Percentiles rank a stretch among this genome's conserved stretches.
phyloP scores from a whole-genome alignment of 2,797 vertebrate species.

The Manis javanica region DNA sequence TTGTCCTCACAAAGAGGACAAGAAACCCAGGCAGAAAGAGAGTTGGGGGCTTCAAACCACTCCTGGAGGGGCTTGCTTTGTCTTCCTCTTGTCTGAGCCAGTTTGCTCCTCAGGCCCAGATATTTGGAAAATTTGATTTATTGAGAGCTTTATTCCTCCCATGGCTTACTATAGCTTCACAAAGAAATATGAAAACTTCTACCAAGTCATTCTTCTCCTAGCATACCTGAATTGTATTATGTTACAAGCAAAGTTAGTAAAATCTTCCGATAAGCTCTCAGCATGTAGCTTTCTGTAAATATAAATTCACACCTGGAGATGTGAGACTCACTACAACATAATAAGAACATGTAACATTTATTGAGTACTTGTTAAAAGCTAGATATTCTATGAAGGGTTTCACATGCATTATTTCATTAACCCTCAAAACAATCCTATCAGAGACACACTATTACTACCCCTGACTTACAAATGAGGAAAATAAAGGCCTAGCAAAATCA shows the following conservation, averaged over 20 bases:
- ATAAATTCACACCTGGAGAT: neutral
- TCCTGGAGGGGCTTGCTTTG: conserved; percentile 56
- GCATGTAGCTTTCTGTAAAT: neutral
- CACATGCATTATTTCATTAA: neutral
- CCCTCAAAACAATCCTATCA: neutral
- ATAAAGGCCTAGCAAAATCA: neutral
- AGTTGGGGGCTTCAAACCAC: conserved; percentile 65
- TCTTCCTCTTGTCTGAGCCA: conserved; percentile 61
- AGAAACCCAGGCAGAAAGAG: conserved; percentile 9
- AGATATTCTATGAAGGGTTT: neutral
- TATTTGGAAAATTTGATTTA: conserved; percentile 68
- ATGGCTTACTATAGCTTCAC: conserved; percentile 25
- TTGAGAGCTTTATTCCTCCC: conserved; percentile 25
- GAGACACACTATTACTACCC: neutral
- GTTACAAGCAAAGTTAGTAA: neutral
- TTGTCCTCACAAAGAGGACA: conserved; percentile 64
- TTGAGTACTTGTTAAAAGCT: neutral
- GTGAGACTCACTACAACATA: neutral
- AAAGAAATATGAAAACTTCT: conserved; percentile 6
- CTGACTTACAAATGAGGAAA: neutral
- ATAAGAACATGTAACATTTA: neutral
- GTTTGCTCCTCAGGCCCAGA: conserved; percentile 65
- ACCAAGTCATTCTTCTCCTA: conserved; percentile 30
- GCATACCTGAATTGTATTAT: neutral
- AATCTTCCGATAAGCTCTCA: neutral